phyloP scores from a whole-genome alignment of 2,888 invertebrate species.

The Amorpha juglandis region DNA sequence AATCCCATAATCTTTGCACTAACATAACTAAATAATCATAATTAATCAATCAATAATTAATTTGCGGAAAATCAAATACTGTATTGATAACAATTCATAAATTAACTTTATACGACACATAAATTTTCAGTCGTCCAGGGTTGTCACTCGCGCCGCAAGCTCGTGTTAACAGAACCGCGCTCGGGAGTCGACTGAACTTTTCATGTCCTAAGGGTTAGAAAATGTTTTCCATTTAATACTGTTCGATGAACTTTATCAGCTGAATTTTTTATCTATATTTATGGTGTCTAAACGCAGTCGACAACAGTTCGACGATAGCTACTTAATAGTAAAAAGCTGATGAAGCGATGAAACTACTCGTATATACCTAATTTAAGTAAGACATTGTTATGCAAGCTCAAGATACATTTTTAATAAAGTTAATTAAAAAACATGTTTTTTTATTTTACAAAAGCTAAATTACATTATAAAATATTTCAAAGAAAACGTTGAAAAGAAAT shows the following conservation, averaged over 20 bases:
- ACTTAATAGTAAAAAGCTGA: background rate
- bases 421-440: background rate
- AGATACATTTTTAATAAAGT: background rate
- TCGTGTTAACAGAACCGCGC: slow-evolving; percentile 42
- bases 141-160: slow-evolving; percentile 21
- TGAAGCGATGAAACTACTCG: background rate
- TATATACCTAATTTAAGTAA: no score
- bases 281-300: background rate
- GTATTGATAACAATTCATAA: background rate
- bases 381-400: no score
- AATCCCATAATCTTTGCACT: background rate
- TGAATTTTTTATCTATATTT: background rate
- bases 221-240: background rate
- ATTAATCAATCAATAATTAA: no score
- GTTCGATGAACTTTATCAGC: slow-evolving; percentile 10
- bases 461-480: background rate
- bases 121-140: background rate
- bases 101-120: background rate
- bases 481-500: slow-evolving; percentile 8
- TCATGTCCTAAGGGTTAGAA: background rate
- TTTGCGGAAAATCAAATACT: background rate
- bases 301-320: background rate
- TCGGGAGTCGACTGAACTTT: slow-evolving; percentile 32
- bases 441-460: no score
- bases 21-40: background rate